phyloP scores from a whole-genome alignment of 2,797 vertebrate genomes.

The Leuciscus waleckii region DNA sequence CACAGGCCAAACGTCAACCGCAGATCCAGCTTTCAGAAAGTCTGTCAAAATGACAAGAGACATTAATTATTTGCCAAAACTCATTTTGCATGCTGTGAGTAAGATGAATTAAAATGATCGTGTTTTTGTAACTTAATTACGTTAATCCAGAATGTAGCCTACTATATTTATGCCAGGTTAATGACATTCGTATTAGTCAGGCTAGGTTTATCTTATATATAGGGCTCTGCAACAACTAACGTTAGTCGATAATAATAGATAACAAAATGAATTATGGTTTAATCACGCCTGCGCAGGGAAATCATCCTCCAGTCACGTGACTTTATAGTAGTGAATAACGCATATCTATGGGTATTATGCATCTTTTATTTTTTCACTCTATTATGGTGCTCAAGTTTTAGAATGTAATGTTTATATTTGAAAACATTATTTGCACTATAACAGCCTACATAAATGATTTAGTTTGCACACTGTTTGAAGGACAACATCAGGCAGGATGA shows the following conservation, averaged over 20 bases:
- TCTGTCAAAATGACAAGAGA: neutral
- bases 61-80: neutral
- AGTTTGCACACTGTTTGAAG: neutral
- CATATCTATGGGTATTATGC: neutral
- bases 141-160: neutral
- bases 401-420: neutral
- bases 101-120: neutral
- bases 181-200: neutral
- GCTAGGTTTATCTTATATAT: neutral
- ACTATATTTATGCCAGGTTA: neutral
- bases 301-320: neutral
- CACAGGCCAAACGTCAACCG: constrained; percentile 4
- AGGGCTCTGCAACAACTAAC: neutral
- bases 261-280: neutral
- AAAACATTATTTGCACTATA: neutral
- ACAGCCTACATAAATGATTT: neutral
- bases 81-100: neutral
- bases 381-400: neutral
- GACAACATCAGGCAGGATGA: neutral
- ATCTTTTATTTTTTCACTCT: neutral
- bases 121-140: neutral
- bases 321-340: neutral
- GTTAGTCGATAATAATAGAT: neutral
- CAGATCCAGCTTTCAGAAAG: neutral
- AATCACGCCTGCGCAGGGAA: neutral